These are phyloP conservation scores for Pterophyllum scalare DNA, from an alignment of 2,113 vertebrate species.

Conservation along the genomic window DNA sequence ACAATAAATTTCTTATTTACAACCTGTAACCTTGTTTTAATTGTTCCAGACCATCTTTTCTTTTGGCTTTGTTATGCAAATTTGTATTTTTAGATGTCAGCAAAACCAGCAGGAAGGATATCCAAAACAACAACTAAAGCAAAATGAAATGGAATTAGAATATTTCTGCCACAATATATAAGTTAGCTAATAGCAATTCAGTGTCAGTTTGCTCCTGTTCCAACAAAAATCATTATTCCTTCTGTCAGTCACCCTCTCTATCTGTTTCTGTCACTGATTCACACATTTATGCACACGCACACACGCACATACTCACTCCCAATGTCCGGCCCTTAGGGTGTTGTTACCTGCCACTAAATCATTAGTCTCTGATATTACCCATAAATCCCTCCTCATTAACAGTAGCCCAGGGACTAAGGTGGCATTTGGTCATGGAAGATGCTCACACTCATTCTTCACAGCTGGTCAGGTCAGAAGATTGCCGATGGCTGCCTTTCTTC, in stretches of 20 bases:
- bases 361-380: constrained; percentile 75
- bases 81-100: background rate
- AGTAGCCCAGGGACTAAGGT: constrained; percentile 61
- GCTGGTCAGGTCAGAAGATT: constrained; percentile 54
- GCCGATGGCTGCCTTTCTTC: constrained; percentile 36
- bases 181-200: constrained; percentile 5
- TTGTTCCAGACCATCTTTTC: background rate
- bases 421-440: constrained; percentile 71
- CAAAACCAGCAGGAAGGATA: background rate
- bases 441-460: constrained; percentile 44
- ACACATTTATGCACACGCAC: constrained; percentile 9
- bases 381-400: constrained; percentile 72
- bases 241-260: constrained; percentile 1
- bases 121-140: background rate
- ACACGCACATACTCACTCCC: background rate
- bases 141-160: background rate
- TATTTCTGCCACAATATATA: background rate
- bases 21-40: background rate
- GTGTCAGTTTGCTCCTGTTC: background rate
- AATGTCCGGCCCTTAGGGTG: constrained; percentile 51
- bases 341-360: constrained; percentile 70
- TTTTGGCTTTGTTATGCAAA: background rate
- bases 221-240: constrained; percentile 21
- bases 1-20: background rate
- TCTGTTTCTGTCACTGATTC: constrained; percentile 28